Conservation (phyloP, 2,113 vertebrate genomes). For the Anhinga rufa region DNA sequence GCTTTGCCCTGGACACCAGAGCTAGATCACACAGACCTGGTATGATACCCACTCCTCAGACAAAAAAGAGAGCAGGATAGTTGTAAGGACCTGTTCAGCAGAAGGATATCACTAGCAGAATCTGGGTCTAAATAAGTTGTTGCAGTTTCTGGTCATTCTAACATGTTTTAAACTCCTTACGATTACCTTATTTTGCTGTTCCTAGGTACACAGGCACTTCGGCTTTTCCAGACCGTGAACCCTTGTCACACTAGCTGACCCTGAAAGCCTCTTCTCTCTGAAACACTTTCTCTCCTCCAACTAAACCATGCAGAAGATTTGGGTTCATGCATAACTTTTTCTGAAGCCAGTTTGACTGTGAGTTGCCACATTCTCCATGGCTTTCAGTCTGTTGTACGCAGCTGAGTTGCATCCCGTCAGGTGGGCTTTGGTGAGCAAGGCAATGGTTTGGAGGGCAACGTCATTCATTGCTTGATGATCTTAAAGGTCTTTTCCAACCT, state of each 20-base stretch:
- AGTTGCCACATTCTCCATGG: not conserved
- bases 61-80: not conserved
- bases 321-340: not conserved
- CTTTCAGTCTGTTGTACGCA: fast-evolving
- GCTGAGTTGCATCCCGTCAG: not conserved
- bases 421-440: not conserved
- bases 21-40: not conserved
- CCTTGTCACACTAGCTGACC: not conserved
- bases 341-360: not conserved
- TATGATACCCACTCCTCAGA: no score
- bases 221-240: not conserved
- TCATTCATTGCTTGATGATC: not conserved
- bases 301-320: not conserved
- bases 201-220: not conserved
- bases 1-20: not conserved
- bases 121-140: not conserved
- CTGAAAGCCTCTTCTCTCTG: not conserved
- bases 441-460: not conserved
- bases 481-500: not conserved
- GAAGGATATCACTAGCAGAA: not conserved
- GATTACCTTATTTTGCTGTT: not conserved
- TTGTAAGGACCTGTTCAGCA: not conserved
- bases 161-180: not conserved
- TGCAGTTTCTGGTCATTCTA: not conserved
- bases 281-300: not conserved